Evolutionary conservation across 2,888 invertebrate genomes (phyloP), one percentile per base, ranked within the genome.

Genomic region (Mesochorus sp.): DNA sequence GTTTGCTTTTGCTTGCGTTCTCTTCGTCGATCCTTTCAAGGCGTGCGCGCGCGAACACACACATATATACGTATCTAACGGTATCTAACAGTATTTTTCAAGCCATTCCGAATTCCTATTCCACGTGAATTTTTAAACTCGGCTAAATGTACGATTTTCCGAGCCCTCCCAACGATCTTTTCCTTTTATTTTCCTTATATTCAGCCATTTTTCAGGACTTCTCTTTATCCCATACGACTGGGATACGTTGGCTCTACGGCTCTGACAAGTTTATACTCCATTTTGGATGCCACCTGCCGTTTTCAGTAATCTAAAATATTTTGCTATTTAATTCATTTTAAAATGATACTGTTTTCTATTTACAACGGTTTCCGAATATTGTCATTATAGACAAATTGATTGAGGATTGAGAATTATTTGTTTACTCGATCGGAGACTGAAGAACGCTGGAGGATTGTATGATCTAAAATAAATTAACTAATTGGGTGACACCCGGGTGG

Each of bases 91-190:
- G 21, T 37, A 57, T 68, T 70, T 26, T 34, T 26, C 17, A 47
- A 57, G 31, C 39, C 39, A 49, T 68, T 51, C 6, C 55, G 34
- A 64, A 78, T n/a, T n/a, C n/a, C n/a, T n/a, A n/a, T n/a, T n/a
- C n/a, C n/a, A n/a, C n/a, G n/a, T 78, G 68, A 64, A 78, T 73
- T 78, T 55, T 73, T 55, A 26, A 64, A 21, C 57, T 34, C 3
- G 37, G 6, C 49, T 26, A 42, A 77, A 49, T 39, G 37, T 66
- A 61, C 66, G 26, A 28, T 39, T 17, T 14, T 8, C 47, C 8
- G 6, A 8, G 14, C 31, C 2, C 5, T 47, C n/a, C 14, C 31
- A 6, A 5, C 24, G 10, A 24, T 44, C 10, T 31, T 34, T 37
- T 12, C 6, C 10, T 53, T 51, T 26, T 14, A 5, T 21, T 39